These are phyloP conservation scores for Condylostylus longicornis DNA, from an alignment of 1,140 invertebrate genomes.

Conservation along the genomic window DNA sequence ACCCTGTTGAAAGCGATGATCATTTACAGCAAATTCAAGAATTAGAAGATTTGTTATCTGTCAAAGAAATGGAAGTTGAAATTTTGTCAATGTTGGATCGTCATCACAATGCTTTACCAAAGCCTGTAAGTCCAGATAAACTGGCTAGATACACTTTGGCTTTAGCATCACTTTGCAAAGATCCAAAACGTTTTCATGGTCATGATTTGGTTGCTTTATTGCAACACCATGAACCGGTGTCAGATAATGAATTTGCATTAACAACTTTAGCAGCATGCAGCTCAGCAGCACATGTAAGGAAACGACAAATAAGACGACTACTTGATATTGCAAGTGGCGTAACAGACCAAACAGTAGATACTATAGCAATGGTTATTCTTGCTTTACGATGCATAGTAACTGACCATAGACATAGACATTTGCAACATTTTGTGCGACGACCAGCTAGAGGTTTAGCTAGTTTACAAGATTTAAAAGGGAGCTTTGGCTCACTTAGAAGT, in stretches of 20 bases:
- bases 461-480: conserved; percentile 60
- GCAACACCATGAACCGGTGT: conserved; percentile 51
- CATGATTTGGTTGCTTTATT: conserved; percentile 59
- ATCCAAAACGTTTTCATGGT: conserved; percentile 65
- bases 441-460: conserved; percentile 57
- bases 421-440: conserved; percentile 58
- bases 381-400: conserved; percentile 71
- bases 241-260: conserved; percentile 52
- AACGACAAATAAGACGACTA: conserved; percentile 58
- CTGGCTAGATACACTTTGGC: conserved; percentile 60
- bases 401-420: conserved; percentile 61
- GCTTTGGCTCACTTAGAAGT: conserved; percentile 65
- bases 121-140: conserved; percentile 53
- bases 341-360: conserved; percentile 67
- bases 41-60: conserved; percentile 57
- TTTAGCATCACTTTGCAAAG: conserved; percentile 59
- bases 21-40: conserved; percentile 28
- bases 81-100: conserved; percentile 55
- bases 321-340: conserved; percentile 59
- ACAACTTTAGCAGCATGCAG: conserved; percentile 54
- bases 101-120: conserved; percentile 30
- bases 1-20: conserved; percentile 33
- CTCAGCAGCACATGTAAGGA: conserved; percentile 62
- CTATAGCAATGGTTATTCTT: conserved; percentile 67
- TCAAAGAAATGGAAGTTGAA: conserved; percentile 70